Percentiles rank a stretch among this genome's conserved stretches.
Conservation (phyloP, 2,888 invertebrate species). For the Brachyptera risi region DNA sequence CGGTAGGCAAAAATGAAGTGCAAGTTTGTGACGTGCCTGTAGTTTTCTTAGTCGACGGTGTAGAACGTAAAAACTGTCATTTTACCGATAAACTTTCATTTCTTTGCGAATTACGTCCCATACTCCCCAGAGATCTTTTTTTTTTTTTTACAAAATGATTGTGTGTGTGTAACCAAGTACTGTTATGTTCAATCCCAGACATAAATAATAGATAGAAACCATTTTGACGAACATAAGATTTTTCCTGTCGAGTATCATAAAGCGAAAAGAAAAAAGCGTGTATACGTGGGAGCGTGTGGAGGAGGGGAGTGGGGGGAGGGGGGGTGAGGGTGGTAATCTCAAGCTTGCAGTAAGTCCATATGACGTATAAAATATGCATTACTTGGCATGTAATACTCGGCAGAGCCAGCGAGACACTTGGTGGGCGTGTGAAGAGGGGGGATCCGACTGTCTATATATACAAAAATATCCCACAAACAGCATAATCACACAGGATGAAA, state of each 20-base stretch:
- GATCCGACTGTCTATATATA: conserved; percentile 13
- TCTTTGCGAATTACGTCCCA: no score
- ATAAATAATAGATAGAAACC: neutral
- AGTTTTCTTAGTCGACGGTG: no score
- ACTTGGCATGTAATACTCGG: conserved; percentile 11
- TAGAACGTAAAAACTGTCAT: no score
- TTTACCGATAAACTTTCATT: no score
- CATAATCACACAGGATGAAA: conserved; percentile 28
- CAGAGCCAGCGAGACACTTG: neutral
- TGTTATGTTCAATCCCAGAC: no score
- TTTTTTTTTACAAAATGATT: no score
- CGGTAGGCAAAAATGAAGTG: no score
- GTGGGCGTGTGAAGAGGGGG: no score
- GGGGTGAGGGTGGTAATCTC: neutral
- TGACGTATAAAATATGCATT: conserved; percentile 26
- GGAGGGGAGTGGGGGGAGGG: no score
- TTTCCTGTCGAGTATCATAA: neutral
- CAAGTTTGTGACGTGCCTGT: no score
- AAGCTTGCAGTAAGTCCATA: neutral
- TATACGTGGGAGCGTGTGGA: neutral
- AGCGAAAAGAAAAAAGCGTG: neutral
- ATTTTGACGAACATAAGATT: neutral
- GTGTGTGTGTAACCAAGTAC: no score
- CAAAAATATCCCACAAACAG: conserved; percentile 29
- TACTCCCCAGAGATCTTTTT: no score